Evolutionary conservation across 2,797 vertebrate species (phyloP).

Genomic region (Alcedo quadribrachys): DNA sequence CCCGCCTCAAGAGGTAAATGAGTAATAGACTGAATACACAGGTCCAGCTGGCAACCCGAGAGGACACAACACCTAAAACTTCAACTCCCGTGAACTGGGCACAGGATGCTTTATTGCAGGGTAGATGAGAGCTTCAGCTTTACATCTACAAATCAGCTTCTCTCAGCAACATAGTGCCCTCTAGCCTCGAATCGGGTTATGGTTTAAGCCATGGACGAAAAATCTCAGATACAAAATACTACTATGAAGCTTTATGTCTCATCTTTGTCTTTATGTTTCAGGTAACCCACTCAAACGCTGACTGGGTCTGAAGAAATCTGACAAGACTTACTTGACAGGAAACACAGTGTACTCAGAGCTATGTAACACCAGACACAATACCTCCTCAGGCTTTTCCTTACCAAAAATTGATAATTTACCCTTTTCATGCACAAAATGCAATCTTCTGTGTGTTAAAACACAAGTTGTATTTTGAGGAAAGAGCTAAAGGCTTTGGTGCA

Average conservation of each 20-base stretch:
- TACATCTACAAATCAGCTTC: neutral
- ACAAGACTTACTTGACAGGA: neutral
- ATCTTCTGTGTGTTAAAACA: neutral
- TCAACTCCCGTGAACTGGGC: neutral
- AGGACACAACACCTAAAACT: neutral
- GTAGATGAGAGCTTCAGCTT: neutral
- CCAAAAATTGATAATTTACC: neutral
- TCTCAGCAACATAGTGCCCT: constrained; percentile 58
- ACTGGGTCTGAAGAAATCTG: neutral
- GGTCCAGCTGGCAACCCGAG: neutral
- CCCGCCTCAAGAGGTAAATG: neutral
- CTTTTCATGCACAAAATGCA: neutral
- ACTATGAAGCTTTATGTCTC: neutral
- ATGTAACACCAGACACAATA: neutral
- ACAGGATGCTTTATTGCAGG: neutral
- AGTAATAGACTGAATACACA: accelerated
- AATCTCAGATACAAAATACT: neutral
- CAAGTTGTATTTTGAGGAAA: neutral
- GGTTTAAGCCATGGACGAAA: neutral
- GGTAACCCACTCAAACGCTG: neutral
- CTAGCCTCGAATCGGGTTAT: constrained; percentile 27
- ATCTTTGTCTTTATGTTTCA: neutral
- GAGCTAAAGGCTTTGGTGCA: neutral
- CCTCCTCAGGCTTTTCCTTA: neutral
- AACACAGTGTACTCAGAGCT: neutral